phyloP scores from a whole-genome alignment of 1,140 invertebrate species.

The Drosophila orosa region DNA sequence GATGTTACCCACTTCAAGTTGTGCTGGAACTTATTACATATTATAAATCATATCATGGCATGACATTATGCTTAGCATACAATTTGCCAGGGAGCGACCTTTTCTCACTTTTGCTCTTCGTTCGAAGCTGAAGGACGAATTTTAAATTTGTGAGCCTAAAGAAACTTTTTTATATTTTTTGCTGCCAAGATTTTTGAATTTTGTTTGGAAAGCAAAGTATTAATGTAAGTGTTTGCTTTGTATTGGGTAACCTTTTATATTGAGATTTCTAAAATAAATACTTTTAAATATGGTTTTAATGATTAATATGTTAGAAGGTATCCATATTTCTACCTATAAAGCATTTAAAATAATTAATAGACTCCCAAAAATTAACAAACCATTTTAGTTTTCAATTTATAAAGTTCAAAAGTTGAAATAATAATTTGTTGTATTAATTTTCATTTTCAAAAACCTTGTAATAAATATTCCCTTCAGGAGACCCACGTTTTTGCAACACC shows the following conservation, averaged over 20 bases:
- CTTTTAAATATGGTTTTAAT: too few relatives aligned
- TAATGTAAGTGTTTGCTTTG: constrained; percentile 7
- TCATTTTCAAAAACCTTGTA: not conserved
- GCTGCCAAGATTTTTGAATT: constrained; percentile 12
- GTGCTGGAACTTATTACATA: constrained; percentile 76
- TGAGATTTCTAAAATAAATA: too few relatives aligned
- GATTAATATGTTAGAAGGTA: too few relatives aligned
- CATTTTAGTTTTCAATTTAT: not conserved
- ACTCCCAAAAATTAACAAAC: not conserved
- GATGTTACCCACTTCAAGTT: constrained; percentile 64
- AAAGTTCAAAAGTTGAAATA: not conserved
- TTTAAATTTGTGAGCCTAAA: constrained; percentile 30
- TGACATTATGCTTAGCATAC: constrained; percentile 74
- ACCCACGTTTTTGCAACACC: not conserved
- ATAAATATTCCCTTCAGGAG: not conserved
- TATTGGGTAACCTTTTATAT: not conserved
- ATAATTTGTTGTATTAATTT: too few relatives aligned
- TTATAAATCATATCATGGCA: constrained; percentile 80
- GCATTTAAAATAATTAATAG: not conserved
- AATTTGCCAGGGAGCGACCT: constrained; percentile 68
- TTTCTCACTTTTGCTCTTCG: constrained; percentile 23
- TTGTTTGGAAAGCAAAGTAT: not conserved
- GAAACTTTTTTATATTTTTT: constrained; percentile 14
- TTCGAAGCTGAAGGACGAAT: constrained; percentile 35
- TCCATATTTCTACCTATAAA: not conserved